These are phyloP conservation scores for Caenorhabditis elegans DNA, from an alignment of 1,140 invertebrate genomes.

Conservation along the genomic window WBcel235 BX284605.5:10584501-10585000, in stretches of 20 bases:
- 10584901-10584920: constrained; percentile 2
- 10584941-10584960: not conserved
- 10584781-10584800: constrained; percentile 77
- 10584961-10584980: not conserved
- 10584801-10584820: constrained; percentile 69
- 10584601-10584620: not conserved
- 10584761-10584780: constrained; percentile 73
- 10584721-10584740: constrained; percentile 62
- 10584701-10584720: constrained; percentile 24
- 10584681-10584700: not conserved
- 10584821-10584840: constrained; percentile 66
- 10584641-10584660: constrained; percentile 1
- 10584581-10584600: not conserved
- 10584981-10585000: constrained; percentile 9
- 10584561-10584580: constrained; percentile 52
- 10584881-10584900: constrained; percentile 9
- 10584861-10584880: constrained; percentile 11
- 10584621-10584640: not conserved
- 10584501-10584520: constrained; percentile 74
- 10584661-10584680: no score
- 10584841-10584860: constrained; percentile 41
- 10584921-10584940: constrained; percentile 30
- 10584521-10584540: constrained; percentile 81
- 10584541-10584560: constrained; percentile 66
- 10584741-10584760: constrained; percentile 71